Evolutionary conservation across 2,797 vertebrate species (phyloP), one percentile per base, ranked within the genome.

Genomic region (Gymnoscopelus microlampas): DNA sequence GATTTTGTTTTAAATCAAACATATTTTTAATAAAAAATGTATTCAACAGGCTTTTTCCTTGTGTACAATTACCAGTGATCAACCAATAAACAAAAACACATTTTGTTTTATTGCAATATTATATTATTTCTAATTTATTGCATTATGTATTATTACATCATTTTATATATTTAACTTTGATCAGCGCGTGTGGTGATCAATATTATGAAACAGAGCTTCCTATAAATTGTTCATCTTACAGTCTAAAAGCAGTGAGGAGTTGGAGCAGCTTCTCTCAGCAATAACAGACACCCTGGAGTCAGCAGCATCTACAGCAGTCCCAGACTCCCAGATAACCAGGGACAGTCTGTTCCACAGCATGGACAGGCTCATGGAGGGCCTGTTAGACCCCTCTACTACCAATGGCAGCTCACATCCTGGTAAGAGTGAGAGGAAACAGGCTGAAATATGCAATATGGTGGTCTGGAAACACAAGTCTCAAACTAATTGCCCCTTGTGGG

Each of bases 241-340:
- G 94, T 60, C 55, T 3, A 96, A 96, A 86, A 83, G 87, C 0
- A 26, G 89, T 51, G 91, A 94, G 26, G 95, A 96, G 75, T 88
- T 98, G 8, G 89, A 89, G 0, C 91, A 93, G 71, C 88, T 97
- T 68, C 93, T 95, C 13, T 64, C 91, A 6, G 91, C 80, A 0
- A 87, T 95, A 0, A 89, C 91, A 0, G 91, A 94, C 0, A 89
- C 88, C 0, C 90, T 98, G 88, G 97, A 98, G 81, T 61, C 79
- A 0, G 95, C 96, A 0, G 92, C 91, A 0, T 50, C 82, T 24
- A 83, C 91, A 32, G 64, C 77, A 0, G 91, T 96, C 59, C 77
- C 89, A 0, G 54, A 26, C 0, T 57, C 76, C 1, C 19, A 19
- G 19, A 19, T 19, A 63, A 95, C 95, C 1, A 92, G 91, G 69